Evolutionary conservation across 2,888 invertebrate genomes (phyloP).

Genomic region (Gnatocerus cornutus): DNA sequence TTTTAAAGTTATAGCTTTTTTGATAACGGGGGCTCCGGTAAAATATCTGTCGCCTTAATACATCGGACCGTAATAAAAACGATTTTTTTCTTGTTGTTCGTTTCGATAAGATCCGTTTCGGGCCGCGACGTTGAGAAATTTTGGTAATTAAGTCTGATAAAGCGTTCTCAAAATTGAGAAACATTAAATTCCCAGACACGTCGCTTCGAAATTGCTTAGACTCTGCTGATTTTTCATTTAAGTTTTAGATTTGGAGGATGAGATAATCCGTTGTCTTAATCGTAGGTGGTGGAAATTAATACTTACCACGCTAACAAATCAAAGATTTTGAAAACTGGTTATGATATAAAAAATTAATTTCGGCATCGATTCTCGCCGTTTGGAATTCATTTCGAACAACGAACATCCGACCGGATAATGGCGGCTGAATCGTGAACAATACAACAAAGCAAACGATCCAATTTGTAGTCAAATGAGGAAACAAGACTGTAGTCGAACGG

Average conservation of each 20-base stretch:
- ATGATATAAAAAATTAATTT: constrained; percentile 20
- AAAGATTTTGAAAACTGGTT: too few species aligned
- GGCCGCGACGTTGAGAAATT: constrained; percentile 55
- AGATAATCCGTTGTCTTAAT: too few species aligned
- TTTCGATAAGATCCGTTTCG: constrained; percentile 28
- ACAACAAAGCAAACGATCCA: constrained; percentile 40
- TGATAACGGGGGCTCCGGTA: constrained; percentile 52
- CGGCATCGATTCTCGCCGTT: neutral
- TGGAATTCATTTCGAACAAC: constrained; percentile 15
- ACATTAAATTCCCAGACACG: constrained; percentile 55
- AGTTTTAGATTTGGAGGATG: too few species aligned
- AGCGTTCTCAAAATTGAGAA: constrained; percentile 56
- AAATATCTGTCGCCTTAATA: constrained; percentile 49
- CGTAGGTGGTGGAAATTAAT: too few species aligned
- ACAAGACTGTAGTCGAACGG: constrained; percentile 4
- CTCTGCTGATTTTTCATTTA: constrained; percentile 43
- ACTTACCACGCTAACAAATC: too few species aligned
- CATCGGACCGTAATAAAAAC: constrained; percentile 27
- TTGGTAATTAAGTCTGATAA: constrained; percentile 54
- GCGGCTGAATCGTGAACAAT: constrained; percentile 28
- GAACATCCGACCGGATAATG: constrained; percentile 24
- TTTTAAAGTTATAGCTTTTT: constrained; percentile 59
- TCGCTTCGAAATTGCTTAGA: constrained; percentile 40
- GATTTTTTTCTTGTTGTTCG: constrained; percentile 11
- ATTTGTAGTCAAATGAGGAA: constrained; percentile 37